Conservation (phyloP, 2,888 invertebrate genomes). For the Cenopis cana region DNA sequence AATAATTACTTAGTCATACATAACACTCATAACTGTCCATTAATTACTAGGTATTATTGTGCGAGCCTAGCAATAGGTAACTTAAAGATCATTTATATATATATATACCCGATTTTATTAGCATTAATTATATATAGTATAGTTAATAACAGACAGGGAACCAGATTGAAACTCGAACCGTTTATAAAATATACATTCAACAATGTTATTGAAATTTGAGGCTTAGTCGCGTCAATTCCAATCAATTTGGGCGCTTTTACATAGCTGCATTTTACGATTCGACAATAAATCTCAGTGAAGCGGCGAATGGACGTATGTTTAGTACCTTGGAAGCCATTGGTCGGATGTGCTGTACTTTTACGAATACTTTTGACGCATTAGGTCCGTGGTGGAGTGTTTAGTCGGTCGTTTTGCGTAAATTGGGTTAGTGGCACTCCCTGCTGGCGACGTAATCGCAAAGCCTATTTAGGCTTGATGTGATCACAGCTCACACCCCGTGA, state of each 20-base stretch:
- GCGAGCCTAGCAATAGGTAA: too few species aligned
- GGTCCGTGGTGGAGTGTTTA: constrained; percentile 48
- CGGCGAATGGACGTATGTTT: constrained; percentile 70
- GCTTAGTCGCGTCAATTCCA: constrained; percentile 51
- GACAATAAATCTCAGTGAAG: constrained; percentile 70
- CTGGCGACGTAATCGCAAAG: constrained; percentile 72
- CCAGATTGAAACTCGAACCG: constrained; percentile 48
- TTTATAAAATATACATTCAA: constrained; percentile 51
- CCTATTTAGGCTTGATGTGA: constrained; percentile 72
- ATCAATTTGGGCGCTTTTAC: constrained; percentile 64
- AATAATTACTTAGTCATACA: too few species aligned
- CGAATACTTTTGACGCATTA: constrained; percentile 10
- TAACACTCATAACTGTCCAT: too few species aligned
- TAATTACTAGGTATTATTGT: too few species aligned
- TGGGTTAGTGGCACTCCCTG: constrained; percentile 74
- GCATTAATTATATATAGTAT: too few species aligned
- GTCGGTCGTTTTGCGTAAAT: constrained; percentile 75
- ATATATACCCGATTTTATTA: too few species aligned
- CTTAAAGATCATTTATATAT: too few species aligned
- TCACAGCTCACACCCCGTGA: constrained; percentile 71
- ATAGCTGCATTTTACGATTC: constrained; percentile 70
- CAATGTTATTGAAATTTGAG: constrained; percentile 35
- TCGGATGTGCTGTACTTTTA: constrained; percentile 16
- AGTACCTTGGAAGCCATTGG: constrained; percentile 19
- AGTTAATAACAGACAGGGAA: constrained; percentile 18